Base-by-base conservation (phyloP, 2,888 invertebrate species). In the Diarsia brunnea region DNA sequence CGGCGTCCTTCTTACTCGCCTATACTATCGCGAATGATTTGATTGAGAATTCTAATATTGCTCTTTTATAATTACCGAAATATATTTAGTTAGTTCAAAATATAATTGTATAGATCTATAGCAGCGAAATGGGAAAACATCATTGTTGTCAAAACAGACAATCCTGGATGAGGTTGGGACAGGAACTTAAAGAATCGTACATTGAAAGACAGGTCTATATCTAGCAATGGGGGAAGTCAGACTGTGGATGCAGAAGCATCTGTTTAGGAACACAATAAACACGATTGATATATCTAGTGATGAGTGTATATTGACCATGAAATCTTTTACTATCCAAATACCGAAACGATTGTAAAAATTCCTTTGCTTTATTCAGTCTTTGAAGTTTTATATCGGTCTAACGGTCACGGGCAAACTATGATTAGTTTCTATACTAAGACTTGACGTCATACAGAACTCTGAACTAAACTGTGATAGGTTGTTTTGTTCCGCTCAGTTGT, bases 371-470 rank as follows among this genome's bases (percentile, higher is more conserved):
- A n/a, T 43, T 73, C 51, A 58, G 74, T 82, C 64, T 65, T 79
- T 74, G 68, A 71, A 68, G 74, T 71, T 79, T 79, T 75, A 70
- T 75, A 77, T 73, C 71, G 38, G 55, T 53, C 75, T 78, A 69
- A 69, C 64, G 73, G 83, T 81, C 87, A 85, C 69, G 78, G 79
- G 60, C 75, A 73, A 55, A 66, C 74, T 73, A 75, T 73, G 74
- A 75, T 79, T 71, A 74, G 65, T 70, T 63, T 60, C 79, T 80
- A 84, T 78, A 70, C 81, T 78, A 78, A 79, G 61, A 53, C 71
- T 60, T 67, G 53, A 75, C 75, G 67, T 83, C 79, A 85, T 74
- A 49, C 12, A 51, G 73, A 66, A 76, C 38, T 38, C 38, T 38
- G 38, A 38, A 55, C 38, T 38, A 10, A 38, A 55, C 68, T 75